Conservation (phyloP, 2,888 invertebrate genomes). For the Caenorhabditis becei region DNA sequence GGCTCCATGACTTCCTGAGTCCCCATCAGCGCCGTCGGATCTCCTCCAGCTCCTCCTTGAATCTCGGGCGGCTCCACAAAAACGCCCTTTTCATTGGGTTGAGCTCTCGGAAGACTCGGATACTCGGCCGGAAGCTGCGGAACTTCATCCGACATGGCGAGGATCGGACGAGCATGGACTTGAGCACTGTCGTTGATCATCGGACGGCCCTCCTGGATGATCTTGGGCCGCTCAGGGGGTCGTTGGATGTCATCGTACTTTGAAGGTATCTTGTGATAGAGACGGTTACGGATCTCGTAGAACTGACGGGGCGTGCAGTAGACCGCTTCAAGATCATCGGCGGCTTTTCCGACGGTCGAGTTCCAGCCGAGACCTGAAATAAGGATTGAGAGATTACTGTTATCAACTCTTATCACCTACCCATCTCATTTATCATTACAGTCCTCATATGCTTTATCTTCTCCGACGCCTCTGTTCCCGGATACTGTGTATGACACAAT, state of each 20-base stretch:
- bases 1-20: neutral
- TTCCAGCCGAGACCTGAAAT: conserved; percentile 50
- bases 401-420: too few species aligned
- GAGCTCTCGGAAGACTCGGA: conserved; percentile 55
- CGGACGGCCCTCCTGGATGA: conserved; percentile 58
- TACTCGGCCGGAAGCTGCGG: conserved; percentile 61
- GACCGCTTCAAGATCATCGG: conserved; percentile 64
- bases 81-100: conserved; percentile 59
- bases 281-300: conserved; percentile 42
- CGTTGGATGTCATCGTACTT: neutral
- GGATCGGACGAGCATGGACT: conserved; percentile 66
- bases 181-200: conserved; percentile 62
- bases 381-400: too few species aligned
- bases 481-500: conserved; percentile 64
- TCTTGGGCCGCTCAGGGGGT: conserved; percentile 1
- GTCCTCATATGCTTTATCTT: conserved; percentile 41
- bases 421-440: conserved; percentile 60
- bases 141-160: conserved; percentile 47
- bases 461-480: conserved; percentile 31
- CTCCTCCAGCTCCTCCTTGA: conserved; percentile 32
- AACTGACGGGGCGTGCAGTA: conserved; percentile 58
- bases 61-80: conserved; percentile 42
- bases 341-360: conserved; percentile 35
- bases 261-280: conserved; percentile 16
- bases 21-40: neutral